Evolutionary conservation across 2,113 vertebrate species (phyloP).

Genomic region (Gymnocephalus cernua): DNA sequence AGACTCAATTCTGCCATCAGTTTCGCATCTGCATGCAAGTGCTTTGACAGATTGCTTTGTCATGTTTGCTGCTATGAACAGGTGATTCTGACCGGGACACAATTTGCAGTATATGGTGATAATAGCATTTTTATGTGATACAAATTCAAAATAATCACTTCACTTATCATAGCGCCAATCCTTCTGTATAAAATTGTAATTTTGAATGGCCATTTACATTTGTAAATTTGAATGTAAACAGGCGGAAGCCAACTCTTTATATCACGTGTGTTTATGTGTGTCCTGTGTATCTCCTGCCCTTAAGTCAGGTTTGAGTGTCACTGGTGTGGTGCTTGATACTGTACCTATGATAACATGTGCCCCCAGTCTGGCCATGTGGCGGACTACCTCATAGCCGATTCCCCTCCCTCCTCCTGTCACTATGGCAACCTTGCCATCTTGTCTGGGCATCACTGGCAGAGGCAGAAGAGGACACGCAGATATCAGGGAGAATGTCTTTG

Average conservation of each 20-base stretch:
- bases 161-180: neutral
- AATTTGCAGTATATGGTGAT: neutral
- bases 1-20: slow-evolving; percentile 16
- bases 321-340: slow-evolving; percentile 51
- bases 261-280: neutral
- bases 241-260: neutral
- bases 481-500: slow-evolving; percentile 62
- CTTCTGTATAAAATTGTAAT: neutral
- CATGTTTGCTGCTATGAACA: neutral
- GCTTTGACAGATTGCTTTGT: slow-evolving; percentile 11
- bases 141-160: neutral
- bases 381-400: slow-evolving; percentile 88
- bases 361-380: slow-evolving; percentile 87
- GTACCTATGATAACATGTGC: slow-evolving; percentile 92
- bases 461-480: slow-evolving; percentile 70
- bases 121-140: neutral
- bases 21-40: slow-evolving; percentile 12
- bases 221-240: neutral
- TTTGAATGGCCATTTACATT: neutral
- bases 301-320: slow-evolving; percentile 15
- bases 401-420: slow-evolving; percentile 91
- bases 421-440: slow-evolving; percentile 90
- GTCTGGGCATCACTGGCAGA: slow-evolving; percentile 85
- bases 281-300: neutral
- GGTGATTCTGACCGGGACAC: neutral